Percentiles rank a stretch among this genome's conserved stretches.
These are phyloP conservation scores for Geotrypetes seraphini DNA, from an alignment of 2,797 vertebrate species.

Conservation along the genomic window DNA sequence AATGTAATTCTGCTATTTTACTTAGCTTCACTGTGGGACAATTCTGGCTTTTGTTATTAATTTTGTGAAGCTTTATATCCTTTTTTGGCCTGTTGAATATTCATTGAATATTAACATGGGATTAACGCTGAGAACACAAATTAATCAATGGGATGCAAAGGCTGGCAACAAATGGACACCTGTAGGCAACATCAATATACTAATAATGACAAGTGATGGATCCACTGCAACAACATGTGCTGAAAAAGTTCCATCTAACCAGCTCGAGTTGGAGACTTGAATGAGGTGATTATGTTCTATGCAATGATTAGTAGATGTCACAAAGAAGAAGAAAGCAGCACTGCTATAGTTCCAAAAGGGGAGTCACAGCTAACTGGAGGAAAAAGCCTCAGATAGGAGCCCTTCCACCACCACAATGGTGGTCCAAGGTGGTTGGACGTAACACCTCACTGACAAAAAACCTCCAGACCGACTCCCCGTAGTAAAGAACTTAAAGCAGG, in stretches of 20 bases:
- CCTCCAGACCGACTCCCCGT: too few species aligned
- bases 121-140: slow-evolving; percentile 5
- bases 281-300: slow-evolving; percentile 6
- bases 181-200: slow-evolving; percentile 16
- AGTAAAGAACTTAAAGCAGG: too few species aligned
- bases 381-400: too few species aligned
- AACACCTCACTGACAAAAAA: too few species aligned
- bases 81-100: slow-evolving; percentile 12
- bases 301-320: too few species aligned
- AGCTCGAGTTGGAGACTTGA: slow-evolving; percentile 16
- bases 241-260: slow-evolving; percentile 20
- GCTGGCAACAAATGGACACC: slow-evolving; percentile 5
- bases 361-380: too few species aligned
- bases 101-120: slow-evolving; percentile 20
- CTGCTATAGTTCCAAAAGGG: too few species aligned
- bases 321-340: too few species aligned
- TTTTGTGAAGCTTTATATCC: slow-evolving; percentile 17
- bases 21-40: slow-evolving; percentile 7
- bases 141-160: slow-evolving; percentile 9
- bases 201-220: slow-evolving; percentile 24
- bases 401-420: too few species aligned
- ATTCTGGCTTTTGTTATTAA: slow-evolving; percentile 7
- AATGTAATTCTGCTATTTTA: slow-evolving; percentile 10
- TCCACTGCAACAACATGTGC: slow-evolving; percentile 4
- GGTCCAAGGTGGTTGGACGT: too few species aligned